A percentile compares a stretch with the other conserved stretches of the same genome.
Conservation (phyloP, 2,888 invertebrate genomes). For the Epiblema foenella region DNA sequence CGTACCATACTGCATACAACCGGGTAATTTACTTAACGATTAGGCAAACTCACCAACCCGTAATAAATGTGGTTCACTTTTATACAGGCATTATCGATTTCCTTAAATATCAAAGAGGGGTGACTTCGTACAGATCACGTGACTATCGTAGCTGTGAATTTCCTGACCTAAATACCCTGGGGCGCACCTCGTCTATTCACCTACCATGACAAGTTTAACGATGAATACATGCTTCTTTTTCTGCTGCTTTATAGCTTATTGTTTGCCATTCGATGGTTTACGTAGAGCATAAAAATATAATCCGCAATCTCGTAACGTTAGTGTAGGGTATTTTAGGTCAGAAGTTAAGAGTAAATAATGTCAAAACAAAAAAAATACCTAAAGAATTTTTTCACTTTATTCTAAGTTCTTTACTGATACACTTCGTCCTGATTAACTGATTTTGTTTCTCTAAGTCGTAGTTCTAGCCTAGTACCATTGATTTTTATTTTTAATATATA, state of each 20-base stretch:
- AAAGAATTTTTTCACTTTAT: no score
- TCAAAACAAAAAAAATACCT: no score
- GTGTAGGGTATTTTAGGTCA: background rate
- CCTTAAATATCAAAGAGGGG: conserved; percentile 43
- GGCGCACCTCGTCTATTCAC: conserved; percentile 59
- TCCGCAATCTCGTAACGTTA: background rate
- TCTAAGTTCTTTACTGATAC: no score
- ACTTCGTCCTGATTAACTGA: no score
- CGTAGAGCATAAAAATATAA: conserved; percentile 12
- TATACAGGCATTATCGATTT: conserved; percentile 43
- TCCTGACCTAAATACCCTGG: conserved; percentile 72
- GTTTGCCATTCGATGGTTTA: conserved; percentile 3
- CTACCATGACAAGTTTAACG: conserved; percentile 50
- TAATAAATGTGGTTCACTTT: conserved; percentile 35
- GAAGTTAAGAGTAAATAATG: no score
- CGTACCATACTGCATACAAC: conserved; percentile 8
- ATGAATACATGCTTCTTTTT: conserved; percentile 60
- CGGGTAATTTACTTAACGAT: conserved; percentile 4
- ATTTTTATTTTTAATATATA: no score
- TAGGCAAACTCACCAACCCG: conserved; percentile 26
- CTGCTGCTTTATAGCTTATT: conserved; percentile 18
- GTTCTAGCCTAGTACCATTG: no score
- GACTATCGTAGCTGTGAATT: conserved; percentile 52
- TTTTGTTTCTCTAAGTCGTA: no score
- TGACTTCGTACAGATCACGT: conserved; percentile 48